Conservation (phyloP, 2,888 invertebrate species). For the Rotaria socialis region DNA sequence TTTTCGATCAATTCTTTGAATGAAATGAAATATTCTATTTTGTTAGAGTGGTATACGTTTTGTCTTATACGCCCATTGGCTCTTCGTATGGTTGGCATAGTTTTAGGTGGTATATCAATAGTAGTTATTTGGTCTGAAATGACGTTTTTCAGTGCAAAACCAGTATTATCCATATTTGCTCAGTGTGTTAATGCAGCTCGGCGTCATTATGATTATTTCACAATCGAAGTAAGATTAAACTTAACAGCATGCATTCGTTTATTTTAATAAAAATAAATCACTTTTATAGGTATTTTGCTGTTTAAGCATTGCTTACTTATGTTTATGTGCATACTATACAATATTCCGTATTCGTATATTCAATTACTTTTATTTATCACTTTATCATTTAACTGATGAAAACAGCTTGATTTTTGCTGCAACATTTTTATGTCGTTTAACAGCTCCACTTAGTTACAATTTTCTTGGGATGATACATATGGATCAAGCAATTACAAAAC, state of each 20-base stretch:
- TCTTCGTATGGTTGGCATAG: conserved; percentile 66
- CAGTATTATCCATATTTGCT: conserved; percentile 93
- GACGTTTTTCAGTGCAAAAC: conserved; percentile 86
- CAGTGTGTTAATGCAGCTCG: conserved; percentile 78
- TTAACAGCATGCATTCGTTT: conserved; percentile 8
- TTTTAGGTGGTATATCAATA: conserved; percentile 72
- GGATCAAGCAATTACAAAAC: conserved; percentile 78
- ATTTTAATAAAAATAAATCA: conserved; percentile 42
- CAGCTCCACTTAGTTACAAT: conserved; percentile 95
- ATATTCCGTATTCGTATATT: conserved; percentile 89
- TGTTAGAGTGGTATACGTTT: conserved; percentile 91
- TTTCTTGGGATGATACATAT: conserved; percentile 93
- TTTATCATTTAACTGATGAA: conserved; percentile 95
- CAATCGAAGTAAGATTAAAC: conserved; percentile 73
- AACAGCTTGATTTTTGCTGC: conserved; percentile 97
- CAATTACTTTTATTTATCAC: conserved; percentile 91
- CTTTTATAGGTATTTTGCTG: conserved; percentile 76
- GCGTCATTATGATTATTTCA: conserved; percentile 78
- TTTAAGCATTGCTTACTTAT: conserved; percentile 83
- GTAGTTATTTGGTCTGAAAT: conserved; percentile 98
- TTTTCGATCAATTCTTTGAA: too few species aligned
- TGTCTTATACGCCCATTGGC: conserved; percentile 75
- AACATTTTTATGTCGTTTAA: conserved; percentile 86
- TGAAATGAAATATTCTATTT: too few species aligned
- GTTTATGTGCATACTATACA: conserved; percentile 95